Base-by-base conservation (phyloP, 2,113 vertebrate species). In the Mellivora capensis region DNA sequence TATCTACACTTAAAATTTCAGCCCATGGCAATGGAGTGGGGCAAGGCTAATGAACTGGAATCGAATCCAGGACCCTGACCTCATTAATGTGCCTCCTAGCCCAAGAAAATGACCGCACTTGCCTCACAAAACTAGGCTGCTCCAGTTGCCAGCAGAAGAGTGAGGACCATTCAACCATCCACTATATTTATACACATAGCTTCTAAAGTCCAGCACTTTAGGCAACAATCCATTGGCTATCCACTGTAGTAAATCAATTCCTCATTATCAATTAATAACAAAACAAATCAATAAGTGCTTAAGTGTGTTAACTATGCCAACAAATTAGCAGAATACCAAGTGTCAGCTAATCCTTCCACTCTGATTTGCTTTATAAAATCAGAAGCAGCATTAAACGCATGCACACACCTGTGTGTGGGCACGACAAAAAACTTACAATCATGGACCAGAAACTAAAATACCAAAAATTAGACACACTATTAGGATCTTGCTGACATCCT, bases 41-140 rank as follows among this genome's bases (percentile, higher is more conserved):
- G 6, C 37, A 90, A 84, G 57, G 52, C 42, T 90, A 90, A 97
- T 69, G 87, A 95, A 90, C 69, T 87, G 25, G 31, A 93, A 87
- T 80, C 76, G 85, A 93, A 94, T 72, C 34, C 12, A 6, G 69
- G 84, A 80, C 27, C 91, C 87, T 92, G 80, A 84, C 74, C 54
- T 54, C n/a, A 37, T 86, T 90, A 83, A 62, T 95, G 61, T 74
- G n/a, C 14, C n/a, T 84, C 39, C 15, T 47, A 27, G 25, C 79
- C 12, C 52, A 79, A 71, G 47, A 87, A 91, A 90, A 54, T 34
- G 88, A 96, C 54, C 34, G n/a, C 14, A 17, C 80, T 91, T 95
- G 21, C 91, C 37, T 89, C 67, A 44, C 3, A 31, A 39, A 81
- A 83, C 17, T 31, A 20, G 64, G 34, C 23, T 39, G 15, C 67